Evolutionary conservation across 37 sponge, comb jelly and placozoan species (phyloP).

Genomic region (Hormiphora californensis): DNA sequence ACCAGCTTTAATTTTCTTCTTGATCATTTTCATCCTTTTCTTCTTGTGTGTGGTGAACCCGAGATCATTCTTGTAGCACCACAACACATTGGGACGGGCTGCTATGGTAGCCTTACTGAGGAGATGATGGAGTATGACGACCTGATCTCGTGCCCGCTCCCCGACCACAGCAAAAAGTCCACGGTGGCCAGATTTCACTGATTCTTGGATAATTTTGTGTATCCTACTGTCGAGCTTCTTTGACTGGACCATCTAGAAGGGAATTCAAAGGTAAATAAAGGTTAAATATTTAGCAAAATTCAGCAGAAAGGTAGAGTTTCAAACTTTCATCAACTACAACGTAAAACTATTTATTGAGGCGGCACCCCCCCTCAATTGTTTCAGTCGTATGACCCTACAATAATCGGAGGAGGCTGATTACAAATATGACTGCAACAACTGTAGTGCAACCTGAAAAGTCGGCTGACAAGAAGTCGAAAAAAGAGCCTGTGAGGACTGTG

Average conservation of each 20-base stretch:
- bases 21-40: slow-evolving; percentile 84
- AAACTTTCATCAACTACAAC: too few species aligned
- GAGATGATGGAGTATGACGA: slow-evolving; percentile 92
- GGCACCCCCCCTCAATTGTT: too few species aligned
- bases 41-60: slow-evolving; percentile 96
- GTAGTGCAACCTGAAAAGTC: too few species aligned
- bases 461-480: too few species aligned
- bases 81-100: slow-evolving; percentile 78
- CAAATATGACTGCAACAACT: too few species aligned
- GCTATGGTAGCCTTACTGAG: slow-evolving; percentile 71
- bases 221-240: slow-evolving; percentile 26
- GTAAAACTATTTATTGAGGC: too few species aligned
- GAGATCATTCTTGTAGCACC: slow-evolving; percentile 99
- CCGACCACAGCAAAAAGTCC: background rate
- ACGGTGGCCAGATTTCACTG: slow-evolving; percentile 2
- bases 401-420: too few species aligned
- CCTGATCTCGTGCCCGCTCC: slow-evolving; percentile 58
- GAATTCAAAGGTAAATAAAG: too few species aligned
- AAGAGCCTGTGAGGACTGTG: too few species aligned
- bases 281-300: too few species aligned
- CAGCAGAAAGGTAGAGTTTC: too few species aligned
- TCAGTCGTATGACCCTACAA: too few species aligned
- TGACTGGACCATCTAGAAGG: slow-evolving; percentile 43
- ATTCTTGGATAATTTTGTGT: background rate
- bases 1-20: slow-evolving; percentile 86